Base-by-base conservation (phyloP, 2,888 invertebrate species). In the Parochlus steinenii region DNA sequence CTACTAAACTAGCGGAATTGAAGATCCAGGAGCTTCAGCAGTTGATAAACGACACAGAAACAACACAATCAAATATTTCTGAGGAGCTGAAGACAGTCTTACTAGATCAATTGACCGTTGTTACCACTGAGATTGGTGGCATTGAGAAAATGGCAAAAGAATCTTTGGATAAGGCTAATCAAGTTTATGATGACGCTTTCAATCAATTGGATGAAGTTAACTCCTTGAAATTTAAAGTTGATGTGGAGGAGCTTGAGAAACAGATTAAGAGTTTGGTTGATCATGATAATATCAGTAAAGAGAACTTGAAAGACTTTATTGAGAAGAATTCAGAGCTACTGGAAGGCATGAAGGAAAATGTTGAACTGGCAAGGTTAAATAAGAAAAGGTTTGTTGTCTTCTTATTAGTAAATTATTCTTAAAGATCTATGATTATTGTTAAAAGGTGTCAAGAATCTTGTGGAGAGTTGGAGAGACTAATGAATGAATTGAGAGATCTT, bases 171-270 rank as follows among this genome's bases (percentile, higher is more conserved):
- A n/a, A 36, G 18, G 36, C 36, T 6, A 36, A 30, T 7, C n/a
- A 6, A 11, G 25, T 36, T 24, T 36, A 18, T 29, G 29, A 36
- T 14, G 30, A 30, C 8, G 23, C 36, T 11, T 30, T 36, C 11
- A 30, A 36, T 8, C 17, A 30, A 5, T 18, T 36, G 11, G 30
- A 29, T 23, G 36, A 36, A 11, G 36, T 30, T 16, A 36, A 14
- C 18, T n/a, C 17, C 7, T 36, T 36, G 6, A 30, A 36, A 16
- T 7, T 36, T n/a, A 11, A 30, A 6, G 17, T 11, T 11, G 30
- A 30, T 14, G 18, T 36, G 6, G 28, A 28, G 7, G 30, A 23
- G 6, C 20, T 36, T 17, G 30, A 30, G 6, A 7, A 4, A 6
- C n/a, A 16, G 6, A 14, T 30, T 15, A 17, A 24, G 18, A 24